Evolutionary conservation across 1,140 invertebrate genomes (phyloP), one percentile per base, ranked within the genome.

Genomic region (Pachyrhynchus sulphureomaculatus): DNA sequence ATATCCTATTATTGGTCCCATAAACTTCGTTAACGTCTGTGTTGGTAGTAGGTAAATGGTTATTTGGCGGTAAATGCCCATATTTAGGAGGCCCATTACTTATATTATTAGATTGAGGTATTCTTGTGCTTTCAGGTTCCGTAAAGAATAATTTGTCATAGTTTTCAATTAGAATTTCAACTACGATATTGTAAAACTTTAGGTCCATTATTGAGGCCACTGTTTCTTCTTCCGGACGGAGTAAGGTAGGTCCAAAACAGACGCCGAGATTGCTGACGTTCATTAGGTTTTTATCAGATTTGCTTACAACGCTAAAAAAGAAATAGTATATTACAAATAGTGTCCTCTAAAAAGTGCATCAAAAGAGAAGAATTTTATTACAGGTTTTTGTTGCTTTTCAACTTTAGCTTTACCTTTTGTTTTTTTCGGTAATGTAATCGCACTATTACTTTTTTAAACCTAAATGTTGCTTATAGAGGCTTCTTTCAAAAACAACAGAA

Each of bases 201-300:
- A 98, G 94, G 76, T 99, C 95, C 84, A 98, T 90, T 71, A 99
- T 98, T 67, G 95, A 93, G 29, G 95, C 95, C 45, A 99, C 91
- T 2, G 95, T 95, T 81, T 98, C 96, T 75, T 96, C 93, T 81
- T 94, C 90, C 4, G 95, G 91, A 52, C 95, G 82, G 71, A 99
- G 81, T 64, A 99, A 80, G 24, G 95, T 98, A n/a, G 96, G 96
- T 18, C 96, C 96, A 80, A 98, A 98, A 77, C 96, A 98, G n/a
- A 99, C 96, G 1, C 93, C 94, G 54, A 99, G 79, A 81, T 99
- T 99, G 53, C 92, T 93, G 21, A 94, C 85, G n/a, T 91, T 93
- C 96, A 99, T 99, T 72, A 96, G 83, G 80, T 99, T 99, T 75
- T 92, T 92, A 66, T 93, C 89, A 75, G 85, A 83, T 73, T 90